Percentiles rank a stretch among this genome's conserved stretches.
phyloP scores from a whole-genome alignment of 2,113 vertebrate species.

The Hippocampus zosterae region DNA sequence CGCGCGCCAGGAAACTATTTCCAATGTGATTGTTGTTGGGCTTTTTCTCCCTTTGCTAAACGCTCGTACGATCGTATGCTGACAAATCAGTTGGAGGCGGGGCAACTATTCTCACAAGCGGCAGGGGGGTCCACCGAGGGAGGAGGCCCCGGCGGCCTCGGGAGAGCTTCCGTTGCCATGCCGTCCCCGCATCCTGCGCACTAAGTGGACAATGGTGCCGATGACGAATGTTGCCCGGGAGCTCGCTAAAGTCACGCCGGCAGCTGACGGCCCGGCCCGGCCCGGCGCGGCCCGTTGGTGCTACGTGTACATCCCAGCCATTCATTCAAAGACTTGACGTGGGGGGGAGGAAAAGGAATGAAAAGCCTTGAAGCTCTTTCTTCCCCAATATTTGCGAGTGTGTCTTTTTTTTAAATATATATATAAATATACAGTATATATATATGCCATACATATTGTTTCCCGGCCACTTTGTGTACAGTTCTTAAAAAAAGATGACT shows the following conservation, averaged over 20 bases:
- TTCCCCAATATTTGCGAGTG: conserved; percentile 63
- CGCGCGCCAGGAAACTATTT: conserved; percentile 58
- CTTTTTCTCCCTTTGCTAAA: conserved; percentile 46
- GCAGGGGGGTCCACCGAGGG: conserved; percentile 50
- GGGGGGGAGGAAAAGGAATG: conserved; percentile 53
- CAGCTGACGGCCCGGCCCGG: conserved; percentile 44
- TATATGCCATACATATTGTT: conserved; percentile 54
- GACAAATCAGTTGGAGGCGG: conserved; percentile 66
- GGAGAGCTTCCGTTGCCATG: conserved; percentile 50
- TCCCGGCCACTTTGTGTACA: conserved; percentile 73
- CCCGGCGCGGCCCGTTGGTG: conserved; percentile 55
- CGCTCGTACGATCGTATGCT: conserved; percentile 59
- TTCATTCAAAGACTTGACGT: conserved; percentile 68
- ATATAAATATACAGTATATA: too few relatives aligned
- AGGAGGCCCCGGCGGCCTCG: conserved; percentile 42
- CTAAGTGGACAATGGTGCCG: conserved; percentile 52
- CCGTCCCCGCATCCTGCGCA: conserved; percentile 69
- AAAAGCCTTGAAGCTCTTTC: conserved; percentile 63
- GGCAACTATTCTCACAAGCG: conserved; percentile 62
- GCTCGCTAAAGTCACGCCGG: conserved; percentile 60
- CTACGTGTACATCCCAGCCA: conserved; percentile 50
- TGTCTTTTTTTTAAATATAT: conserved; percentile 53
- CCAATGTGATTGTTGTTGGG: conserved; percentile 33
- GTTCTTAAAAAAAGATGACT: conserved; percentile 69
- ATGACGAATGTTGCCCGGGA: conserved; percentile 59